Evolutionary conservation across 1,140 invertebrate genomes (phyloP).

Genomic region (Cherax quadricarinatus): DNA sequence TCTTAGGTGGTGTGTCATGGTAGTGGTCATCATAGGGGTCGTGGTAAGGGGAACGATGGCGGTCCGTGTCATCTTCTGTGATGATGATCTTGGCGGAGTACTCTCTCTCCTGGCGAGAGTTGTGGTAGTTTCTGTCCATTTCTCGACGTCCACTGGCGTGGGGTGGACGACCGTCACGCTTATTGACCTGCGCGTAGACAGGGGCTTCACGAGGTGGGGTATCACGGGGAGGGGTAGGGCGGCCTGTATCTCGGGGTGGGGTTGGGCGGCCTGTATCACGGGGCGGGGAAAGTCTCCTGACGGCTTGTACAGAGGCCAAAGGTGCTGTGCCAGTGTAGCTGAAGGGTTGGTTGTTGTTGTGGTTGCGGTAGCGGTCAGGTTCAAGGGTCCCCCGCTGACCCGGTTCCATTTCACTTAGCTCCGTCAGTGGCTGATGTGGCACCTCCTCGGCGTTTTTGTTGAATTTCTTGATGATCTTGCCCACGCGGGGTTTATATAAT

Average conservation of each 20-base stretch:
- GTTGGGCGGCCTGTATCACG: conserved; percentile 73
- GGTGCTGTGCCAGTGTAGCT: conserved; percentile 80
- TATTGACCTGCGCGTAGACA: conserved; percentile 68
- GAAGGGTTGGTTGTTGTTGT: conserved; percentile 86
- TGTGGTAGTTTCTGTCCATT: conserved; percentile 36
- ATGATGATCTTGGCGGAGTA: conserved; percentile 73
- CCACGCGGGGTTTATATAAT: conserved; percentile 56
- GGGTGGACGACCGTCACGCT: conserved; percentile 10
- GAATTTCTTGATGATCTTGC: conserved; percentile 65
- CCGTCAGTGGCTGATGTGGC: not conserved
- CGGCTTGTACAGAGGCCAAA: conserved; percentile 18
- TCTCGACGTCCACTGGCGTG: conserved; percentile 15
- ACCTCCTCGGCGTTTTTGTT: conserved; percentile 50
- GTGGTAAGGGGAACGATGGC: conserved; percentile 18
- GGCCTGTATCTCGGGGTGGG: conserved; percentile 17
- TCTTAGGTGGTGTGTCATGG: conserved; percentile 11
- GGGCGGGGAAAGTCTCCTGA: conserved; percentile 45
- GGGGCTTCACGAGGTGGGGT: conserved; percentile 5
- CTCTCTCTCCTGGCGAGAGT: conserved; percentile 24
- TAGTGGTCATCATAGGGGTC: conserved; percentile 28
- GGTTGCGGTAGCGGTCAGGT: conserved; percentile 80
- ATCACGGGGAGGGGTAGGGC: not conserved
- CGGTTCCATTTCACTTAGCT: conserved; percentile 20
- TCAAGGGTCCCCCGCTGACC: conserved; percentile 76
- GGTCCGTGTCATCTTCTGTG: conserved; percentile 38